These are phyloP conservation scores for Corbicula japonica DNA, from an alignment of 2,888 invertebrate genomes.

Conservation along the genomic window DNA sequence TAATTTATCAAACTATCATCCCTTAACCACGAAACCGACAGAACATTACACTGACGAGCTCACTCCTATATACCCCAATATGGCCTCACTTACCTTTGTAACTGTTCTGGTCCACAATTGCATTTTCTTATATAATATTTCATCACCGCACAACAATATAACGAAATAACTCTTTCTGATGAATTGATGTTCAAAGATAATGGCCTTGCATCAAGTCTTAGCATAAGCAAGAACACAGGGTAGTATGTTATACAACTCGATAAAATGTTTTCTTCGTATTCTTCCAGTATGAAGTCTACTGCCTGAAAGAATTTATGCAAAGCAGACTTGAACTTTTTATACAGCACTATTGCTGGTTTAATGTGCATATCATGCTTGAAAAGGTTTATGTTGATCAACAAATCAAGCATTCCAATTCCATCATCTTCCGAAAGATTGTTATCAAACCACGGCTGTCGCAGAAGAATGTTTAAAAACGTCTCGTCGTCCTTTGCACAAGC, in stretches of 20 bases:
- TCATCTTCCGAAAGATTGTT: too few relatives aligned
- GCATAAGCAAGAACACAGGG: conserved; percentile 5
- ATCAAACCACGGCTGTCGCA: background rate
- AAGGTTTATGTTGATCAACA: too few relatives aligned
- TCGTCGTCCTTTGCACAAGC: background rate
- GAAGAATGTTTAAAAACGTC: conserved; percentile 11
- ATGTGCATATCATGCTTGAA: conserved; percentile 12
- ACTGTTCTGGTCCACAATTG: background rate
- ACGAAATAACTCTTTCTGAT: too few relatives aligned
- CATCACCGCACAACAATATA: conserved; percentile 27
- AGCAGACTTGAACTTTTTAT: conserved; percentile 1
- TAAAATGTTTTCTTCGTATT: background rate
- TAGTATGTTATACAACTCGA: background rate
- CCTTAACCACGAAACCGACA: too few relatives aligned
- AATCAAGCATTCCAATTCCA: too few relatives aligned
- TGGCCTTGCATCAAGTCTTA: background rate
- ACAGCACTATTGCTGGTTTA: conserved; percentile 11
- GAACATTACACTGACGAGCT: too few relatives aligned
- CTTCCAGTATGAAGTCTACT: too few relatives aligned
- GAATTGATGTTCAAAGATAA: too few relatives aligned
- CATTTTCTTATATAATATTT: conserved; percentile 14
- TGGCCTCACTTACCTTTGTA: too few relatives aligned
- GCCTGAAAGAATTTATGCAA: conserved; percentile 9
- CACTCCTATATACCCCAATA: too few relatives aligned
- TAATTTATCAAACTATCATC: too few relatives aligned